A percentile compares a stretch with the other conserved stretches of the same genome.
Evolutionary conservation across 1,140 invertebrate genomes (phyloP).

Genomic region (Drosophila kohkoa): DNA sequence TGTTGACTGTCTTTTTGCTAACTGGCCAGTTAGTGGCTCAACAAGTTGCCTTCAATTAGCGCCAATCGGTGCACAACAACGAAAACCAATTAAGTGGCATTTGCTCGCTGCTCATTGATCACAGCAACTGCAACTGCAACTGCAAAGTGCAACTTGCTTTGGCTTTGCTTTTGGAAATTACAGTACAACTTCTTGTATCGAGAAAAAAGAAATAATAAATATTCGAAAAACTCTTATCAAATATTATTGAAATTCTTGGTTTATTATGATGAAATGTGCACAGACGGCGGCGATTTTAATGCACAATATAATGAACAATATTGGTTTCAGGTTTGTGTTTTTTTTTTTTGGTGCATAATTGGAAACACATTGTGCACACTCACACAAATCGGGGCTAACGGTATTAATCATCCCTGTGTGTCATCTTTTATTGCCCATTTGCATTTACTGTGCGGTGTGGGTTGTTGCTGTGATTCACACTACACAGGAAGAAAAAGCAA

Average conservation of each 20-base stretch:
- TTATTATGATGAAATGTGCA: slow-evolving; percentile 28
- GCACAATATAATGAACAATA: slow-evolving; percentile 2
- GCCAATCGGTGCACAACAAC: slow-evolving; percentile 74
- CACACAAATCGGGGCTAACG: slow-evolving; percentile 15
- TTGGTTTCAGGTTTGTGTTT: neutral
- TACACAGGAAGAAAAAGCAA: slow-evolving; percentile 18
- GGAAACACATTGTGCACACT: slow-evolving; percentile 40
- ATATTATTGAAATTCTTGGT: slow-evolving; percentile 44
- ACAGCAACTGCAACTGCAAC: slow-evolving; percentile 15
- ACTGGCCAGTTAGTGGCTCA: slow-evolving; percentile 46
- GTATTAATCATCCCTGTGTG: slow-evolving; percentile 47
- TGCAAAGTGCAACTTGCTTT: slow-evolving; percentile 1
- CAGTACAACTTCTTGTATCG: neutral
- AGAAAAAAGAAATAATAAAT: neutral
- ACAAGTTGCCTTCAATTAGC: slow-evolving; percentile 80
- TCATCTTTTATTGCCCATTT: slow-evolving; percentile 37
- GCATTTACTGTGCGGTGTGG: slow-evolving; percentile 57
- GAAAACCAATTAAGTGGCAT: slow-evolving; percentile 79
- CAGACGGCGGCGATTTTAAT: slow-evolving; percentile 11
- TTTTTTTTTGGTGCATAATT: slow-evolving; percentile 29
- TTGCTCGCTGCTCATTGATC: slow-evolving; percentile 13
- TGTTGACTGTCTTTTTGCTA: slow-evolving; percentile 12
- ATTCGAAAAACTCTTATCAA: slow-evolving; percentile 41
- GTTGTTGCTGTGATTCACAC: slow-evolving; percentile 48
- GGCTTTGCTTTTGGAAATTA: neutral